These are phyloP conservation scores for Urophycis tenuis DNA, from an alignment of 2,797 vertebrate species.

Conservation along the genomic window DNA sequence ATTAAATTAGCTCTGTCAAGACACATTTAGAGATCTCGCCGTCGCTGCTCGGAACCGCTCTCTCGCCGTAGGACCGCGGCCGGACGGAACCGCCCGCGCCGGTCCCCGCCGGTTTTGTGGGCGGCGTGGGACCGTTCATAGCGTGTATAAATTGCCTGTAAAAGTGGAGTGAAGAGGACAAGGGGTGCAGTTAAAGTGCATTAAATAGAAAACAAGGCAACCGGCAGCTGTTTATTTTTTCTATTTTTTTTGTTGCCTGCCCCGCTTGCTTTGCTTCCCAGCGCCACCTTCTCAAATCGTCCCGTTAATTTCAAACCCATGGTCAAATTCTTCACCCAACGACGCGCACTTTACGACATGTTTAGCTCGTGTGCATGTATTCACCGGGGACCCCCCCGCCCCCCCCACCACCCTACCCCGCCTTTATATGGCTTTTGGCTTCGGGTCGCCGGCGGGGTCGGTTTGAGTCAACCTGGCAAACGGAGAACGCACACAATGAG, in stretches of 20 bases:
- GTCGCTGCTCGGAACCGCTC: conserved; percentile 48
- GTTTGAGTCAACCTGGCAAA: conserved; percentile 29
- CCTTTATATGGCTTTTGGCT: conserved; percentile 19
- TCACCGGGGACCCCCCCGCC: background rate
- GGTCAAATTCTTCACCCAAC: conserved; percentile 36
- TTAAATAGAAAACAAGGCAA: conserved; percentile 9
- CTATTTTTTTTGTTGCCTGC: too few species aligned
- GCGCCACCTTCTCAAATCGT: conserved; percentile 40
- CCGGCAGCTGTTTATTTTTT: conserved; percentile 11
- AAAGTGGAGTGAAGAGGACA: conserved; percentile 19
- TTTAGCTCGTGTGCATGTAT: conserved; percentile 19
- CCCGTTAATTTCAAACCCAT: conserved; percentile 42
- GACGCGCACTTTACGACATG: conserved; percentile 19
- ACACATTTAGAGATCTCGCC: conserved; percentile 55
- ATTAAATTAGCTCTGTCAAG: conserved; percentile 47
- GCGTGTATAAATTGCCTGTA: conserved; percentile 25
- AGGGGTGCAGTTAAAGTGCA: conserved; percentile 14
- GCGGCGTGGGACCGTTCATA: conserved; percentile 16
- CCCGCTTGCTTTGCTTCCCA: conserved; percentile 23
- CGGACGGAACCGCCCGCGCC: conserved; percentile 29
- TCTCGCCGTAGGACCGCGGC: conserved; percentile 34
- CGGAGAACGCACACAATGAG: conserved; percentile 19
- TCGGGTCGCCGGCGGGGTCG: conserved; percentile 29
- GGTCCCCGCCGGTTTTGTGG: conserved; percentile 20
- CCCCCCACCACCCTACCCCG: background rate